Conservation (phyloP, 2,888 invertebrate species). For the Deilephila porcellus region DNA sequence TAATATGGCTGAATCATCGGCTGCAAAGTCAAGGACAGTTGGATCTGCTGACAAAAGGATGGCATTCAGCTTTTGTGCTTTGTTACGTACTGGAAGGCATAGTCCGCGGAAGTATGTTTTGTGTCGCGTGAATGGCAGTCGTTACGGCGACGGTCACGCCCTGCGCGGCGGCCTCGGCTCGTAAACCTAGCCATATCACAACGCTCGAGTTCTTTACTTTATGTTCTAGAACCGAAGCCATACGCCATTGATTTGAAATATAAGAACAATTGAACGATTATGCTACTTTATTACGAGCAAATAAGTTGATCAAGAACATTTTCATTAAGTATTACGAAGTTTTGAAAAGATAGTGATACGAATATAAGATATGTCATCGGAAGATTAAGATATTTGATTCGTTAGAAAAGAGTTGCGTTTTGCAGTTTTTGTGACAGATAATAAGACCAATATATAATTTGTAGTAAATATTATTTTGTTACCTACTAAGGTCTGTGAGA, state of each 20-base stretch:
- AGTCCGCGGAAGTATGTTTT: constrained; percentile 57
- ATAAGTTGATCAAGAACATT: not conserved
- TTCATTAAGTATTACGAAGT: not conserved
- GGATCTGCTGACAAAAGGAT: constrained; percentile 33
- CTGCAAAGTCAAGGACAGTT: constrained; percentile 21
- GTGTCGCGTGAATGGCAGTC: constrained; percentile 60
- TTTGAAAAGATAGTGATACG: not conserved
- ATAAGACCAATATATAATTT: no score
- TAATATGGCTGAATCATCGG: not conserved
- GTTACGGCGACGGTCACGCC: constrained; percentile 66
- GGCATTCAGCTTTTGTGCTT: constrained; percentile 46
- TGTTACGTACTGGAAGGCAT: constrained; percentile 46
- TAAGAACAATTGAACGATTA: constrained; percentile 3
- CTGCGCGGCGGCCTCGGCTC: constrained; percentile 75
- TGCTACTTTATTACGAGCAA: constrained; percentile 5
- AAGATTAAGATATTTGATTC: no score
- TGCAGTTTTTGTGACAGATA: no score
- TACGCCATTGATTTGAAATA: constrained; percentile 16
- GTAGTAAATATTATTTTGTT: no score
- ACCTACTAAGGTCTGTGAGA: no score
- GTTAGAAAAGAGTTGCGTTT: no score
- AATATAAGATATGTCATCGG: no score
- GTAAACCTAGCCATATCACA: constrained; percentile 59
- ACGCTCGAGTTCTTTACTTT: constrained; percentile 63
- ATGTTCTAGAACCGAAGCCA: constrained; percentile 52